Evolutionary conservation across 92 coral and sea anemone genomes (phyloP).

Genomic region (Galaxea fascicularis): DNA sequence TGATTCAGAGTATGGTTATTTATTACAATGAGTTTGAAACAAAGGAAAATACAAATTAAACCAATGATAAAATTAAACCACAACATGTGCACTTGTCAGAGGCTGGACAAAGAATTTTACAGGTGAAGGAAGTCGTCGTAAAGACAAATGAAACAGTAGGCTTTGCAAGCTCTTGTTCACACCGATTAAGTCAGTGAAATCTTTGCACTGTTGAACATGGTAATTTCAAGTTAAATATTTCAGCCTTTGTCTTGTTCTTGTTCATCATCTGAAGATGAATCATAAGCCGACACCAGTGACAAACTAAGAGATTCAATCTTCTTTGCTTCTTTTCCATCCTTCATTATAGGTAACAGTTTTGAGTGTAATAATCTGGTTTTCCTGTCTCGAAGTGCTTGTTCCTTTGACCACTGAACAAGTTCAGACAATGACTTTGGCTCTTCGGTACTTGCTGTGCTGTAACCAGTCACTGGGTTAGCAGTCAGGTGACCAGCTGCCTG

Average conservation of each 20-base stretch:
- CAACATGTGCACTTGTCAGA: too few relatives aligned
- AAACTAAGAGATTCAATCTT: conserved; percentile 18
- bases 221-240: not conserved
- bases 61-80: too few relatives aligned
- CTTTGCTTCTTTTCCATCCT: not conserved
- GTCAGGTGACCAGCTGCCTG: not conserved
- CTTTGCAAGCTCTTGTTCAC: too few relatives aligned
- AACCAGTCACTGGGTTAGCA: not conserved
- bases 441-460: conserved; percentile 22
- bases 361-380: not conserved
- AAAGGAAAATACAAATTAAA: too few relatives aligned
- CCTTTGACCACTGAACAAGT: conserved; percentile 85
- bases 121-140: too few relatives aligned
- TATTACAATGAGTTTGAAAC: too few relatives aligned
- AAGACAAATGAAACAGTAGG: too few relatives aligned
- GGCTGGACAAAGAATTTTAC: too few relatives aligned
- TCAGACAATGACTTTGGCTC: conserved; percentile 84
- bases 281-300: conserved; percentile 81
- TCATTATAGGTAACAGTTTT: not conserved
- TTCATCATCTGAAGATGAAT: conserved; percentile 80
- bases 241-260: conserved; percentile 16
- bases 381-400: conserved; percentile 59
- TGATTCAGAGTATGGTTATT: too few relatives aligned
- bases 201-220: too few relatives aligned
- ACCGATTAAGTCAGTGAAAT: too few relatives aligned